Base-by-base conservation (phyloP, 2,888 invertebrate species). In the Clivina fossor region DNA sequence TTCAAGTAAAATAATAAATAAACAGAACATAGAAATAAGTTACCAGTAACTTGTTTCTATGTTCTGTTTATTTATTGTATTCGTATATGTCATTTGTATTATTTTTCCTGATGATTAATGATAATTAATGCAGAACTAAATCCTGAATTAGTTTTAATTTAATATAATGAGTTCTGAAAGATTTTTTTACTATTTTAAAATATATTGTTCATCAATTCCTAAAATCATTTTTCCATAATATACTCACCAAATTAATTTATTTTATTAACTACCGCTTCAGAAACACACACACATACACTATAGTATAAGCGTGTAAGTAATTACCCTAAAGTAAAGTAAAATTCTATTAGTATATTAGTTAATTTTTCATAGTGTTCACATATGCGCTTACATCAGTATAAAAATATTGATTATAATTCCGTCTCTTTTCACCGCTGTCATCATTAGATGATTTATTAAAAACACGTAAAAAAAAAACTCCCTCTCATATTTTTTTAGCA, bases 381-480 rank as follows among this genome's bases (percentile, higher is more conserved):
- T 40, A 38, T 35, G 11, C 4, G 9, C 9, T 16, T 20, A 35
- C 24, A 47, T 47, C 33, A 47, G 33, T 49, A 49, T 49, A 32
- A 49, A 18, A 49, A 49, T 49, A 49, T 49, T 49, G 49, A 49
- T 49, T n/a, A n/a, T n/a, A n/a, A n/a, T n/a, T n/a, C 20, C 22
- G n/a, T 7, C 24, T 4, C n/a, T n/a, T 11, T 19, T 13, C 30
- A 8, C 24, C 22, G 15, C 47, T 22, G 37, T 24, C 48, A 35
- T 24, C 35, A 33, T 4, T 24, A 11, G 22, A 37, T 48, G 48
- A 48, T 48, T 48, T 33, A 48, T 48, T 48, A 48, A 48, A 33
- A 48, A 48, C 22, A 11, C 20, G 3, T n/a, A 7, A 9, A 19
- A 30, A 44, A n/a, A n/a, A n/a, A n/a, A n/a, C n/a, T n/a, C n/a